These are phyloP conservation scores for Stomorhina lunata DNA, from an alignment of 2,888 invertebrate species.

Conservation along the genomic window DNA sequence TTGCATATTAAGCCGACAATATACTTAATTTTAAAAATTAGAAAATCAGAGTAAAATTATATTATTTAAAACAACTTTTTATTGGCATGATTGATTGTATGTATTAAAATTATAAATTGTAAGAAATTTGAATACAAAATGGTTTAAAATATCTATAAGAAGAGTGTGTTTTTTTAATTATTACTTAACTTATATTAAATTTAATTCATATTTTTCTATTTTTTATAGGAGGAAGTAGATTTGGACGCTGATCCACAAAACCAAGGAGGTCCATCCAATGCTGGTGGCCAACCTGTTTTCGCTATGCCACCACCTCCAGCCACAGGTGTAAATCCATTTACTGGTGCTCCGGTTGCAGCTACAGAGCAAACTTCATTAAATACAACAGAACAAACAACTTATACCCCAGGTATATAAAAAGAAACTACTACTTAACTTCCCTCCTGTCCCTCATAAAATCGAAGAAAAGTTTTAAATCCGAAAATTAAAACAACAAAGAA, in stretches of 20 bases:
- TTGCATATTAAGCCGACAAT: too few species aligned
- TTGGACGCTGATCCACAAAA: conserved; percentile 74
- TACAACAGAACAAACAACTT: conserved; percentile 79
- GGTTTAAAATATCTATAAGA: neutral
- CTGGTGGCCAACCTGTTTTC: conserved; percentile 75
- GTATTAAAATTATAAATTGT: neutral
- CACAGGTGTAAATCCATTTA: conserved; percentile 79
- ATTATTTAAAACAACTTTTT: too few species aligned
- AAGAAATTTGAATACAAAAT: neutral
- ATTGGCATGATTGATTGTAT: too few species aligned
- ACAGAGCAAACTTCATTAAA: conserved; percentile 80
- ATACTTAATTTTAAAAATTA: too few species aligned
- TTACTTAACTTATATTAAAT: neutral
- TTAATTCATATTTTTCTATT: conserved; percentile 3
- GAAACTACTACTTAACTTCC: conserved; percentile 51
- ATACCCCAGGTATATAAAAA: conserved; percentile 80
- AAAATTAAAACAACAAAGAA: conserved; percentile 44
- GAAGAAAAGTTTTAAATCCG: conserved; percentile 16
- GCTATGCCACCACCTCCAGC: conserved; percentile 77
- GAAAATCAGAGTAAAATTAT: too few species aligned
- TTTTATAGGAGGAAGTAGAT: conserved; percentile 78
- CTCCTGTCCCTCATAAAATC: conserved; percentile 36
- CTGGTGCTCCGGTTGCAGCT: conserved; percentile 77
- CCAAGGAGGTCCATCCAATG: conserved; percentile 48
- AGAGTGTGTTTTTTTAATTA: neutral